Conservation (phyloP, 2,113 vertebrate genomes). For the Oryzias woworae region DNA sequence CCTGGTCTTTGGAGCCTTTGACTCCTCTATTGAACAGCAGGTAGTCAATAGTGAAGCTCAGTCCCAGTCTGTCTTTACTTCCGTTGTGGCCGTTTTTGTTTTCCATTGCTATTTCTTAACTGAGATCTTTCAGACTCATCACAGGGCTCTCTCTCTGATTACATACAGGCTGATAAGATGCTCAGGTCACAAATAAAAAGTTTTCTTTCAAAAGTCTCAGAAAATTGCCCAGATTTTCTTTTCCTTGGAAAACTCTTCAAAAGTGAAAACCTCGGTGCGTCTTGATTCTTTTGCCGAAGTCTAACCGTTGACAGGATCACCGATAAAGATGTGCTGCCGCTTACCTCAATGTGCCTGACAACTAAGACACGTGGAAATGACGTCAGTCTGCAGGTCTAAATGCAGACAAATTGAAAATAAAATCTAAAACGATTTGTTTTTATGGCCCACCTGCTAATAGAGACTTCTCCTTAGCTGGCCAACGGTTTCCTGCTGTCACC, state of each 20-base stretch:
- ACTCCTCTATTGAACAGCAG: conserved; percentile 76
- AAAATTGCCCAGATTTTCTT: conserved; percentile 28
- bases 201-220: conserved; percentile 17
- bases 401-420: background rate
- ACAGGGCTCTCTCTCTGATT: conserved; percentile 27
- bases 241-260: conserved; percentile 18
- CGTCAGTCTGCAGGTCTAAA: conserved; percentile 46
- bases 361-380: conserved; percentile 59
- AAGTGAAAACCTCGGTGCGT: conserved; percentile 10
- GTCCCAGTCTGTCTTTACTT: conserved; percentile 49
- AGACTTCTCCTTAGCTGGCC: conserved; percentile 8
- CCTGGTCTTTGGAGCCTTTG: conserved; percentile 51
- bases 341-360: conserved; percentile 62
- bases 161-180: conserved; percentile 10
- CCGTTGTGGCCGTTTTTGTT: conserved; percentile 44
- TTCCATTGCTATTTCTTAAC: conserved; percentile 59
- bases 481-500: conserved; percentile 25
- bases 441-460: conserved; percentile 3
- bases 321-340: conserved; percentile 72
- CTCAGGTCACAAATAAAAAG: conserved; percentile 27
- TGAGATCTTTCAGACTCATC: conserved; percentile 51
- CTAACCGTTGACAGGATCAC: conserved; percentile 64
- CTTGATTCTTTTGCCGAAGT: conserved; percentile 36
- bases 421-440: background rate
- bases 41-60: conserved; percentile 82